phyloP scores from a whole-genome alignment of 2,888 invertebrate genomes.

The Hirtodrosophila confusa region DNA sequence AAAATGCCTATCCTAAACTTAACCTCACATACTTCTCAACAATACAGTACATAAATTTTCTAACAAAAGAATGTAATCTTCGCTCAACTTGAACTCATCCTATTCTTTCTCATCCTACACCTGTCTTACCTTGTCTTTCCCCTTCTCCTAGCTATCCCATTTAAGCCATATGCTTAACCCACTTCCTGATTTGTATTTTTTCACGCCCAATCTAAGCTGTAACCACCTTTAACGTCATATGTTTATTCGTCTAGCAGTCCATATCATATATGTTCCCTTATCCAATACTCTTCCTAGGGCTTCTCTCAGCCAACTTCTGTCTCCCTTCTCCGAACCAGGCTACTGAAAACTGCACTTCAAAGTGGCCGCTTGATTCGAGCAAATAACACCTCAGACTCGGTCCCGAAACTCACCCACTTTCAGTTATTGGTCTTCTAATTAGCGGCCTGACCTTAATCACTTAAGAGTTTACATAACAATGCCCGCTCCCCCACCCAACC shows the following conservation, averaged over 20 bases:
- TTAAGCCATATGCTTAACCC: no score
- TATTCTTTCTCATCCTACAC: no score
- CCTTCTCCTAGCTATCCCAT: no score
- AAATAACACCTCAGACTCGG: conserved; percentile 19
- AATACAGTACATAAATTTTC: no score
- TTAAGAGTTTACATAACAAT: conserved; percentile 69
- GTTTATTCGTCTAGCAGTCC: not conserved
- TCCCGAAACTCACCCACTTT: conserved; percentile 59
- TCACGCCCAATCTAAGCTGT: no score
- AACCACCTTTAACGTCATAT: no score
- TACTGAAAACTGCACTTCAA: conserved; percentile 37
- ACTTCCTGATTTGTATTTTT: no score
- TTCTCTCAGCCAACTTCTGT: conserved; percentile 1
- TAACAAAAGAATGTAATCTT: no score
- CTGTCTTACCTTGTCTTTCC: no score
- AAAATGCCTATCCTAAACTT: no score
- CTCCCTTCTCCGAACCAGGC: not conserved
- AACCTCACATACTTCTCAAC: no score
- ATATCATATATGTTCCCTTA: not conserved
- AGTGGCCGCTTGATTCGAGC: conserved; percentile 40
- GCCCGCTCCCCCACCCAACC: not conserved
- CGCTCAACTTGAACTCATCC: no score
- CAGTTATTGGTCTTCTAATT: conserved; percentile 67
- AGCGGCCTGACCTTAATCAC: conserved; percentile 73
- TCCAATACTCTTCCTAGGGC: conserved; percentile 9